Evolutionary conservation across 2,797 vertebrate genomes (phyloP).

Genomic region (Neosilurus mollespiculum): DNA sequence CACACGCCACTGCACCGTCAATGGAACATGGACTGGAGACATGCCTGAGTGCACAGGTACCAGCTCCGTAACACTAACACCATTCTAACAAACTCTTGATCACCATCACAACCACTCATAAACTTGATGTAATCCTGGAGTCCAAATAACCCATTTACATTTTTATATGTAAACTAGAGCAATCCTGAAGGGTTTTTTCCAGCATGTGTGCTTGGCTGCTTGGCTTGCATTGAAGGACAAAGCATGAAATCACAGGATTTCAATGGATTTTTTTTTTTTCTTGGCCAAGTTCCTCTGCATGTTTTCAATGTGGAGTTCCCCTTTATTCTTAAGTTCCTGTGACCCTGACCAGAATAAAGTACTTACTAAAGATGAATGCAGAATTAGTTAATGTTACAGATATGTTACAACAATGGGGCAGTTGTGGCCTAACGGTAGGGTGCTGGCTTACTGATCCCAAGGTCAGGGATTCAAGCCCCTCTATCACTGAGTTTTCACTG

Average conservation of each 20-base stretch:
- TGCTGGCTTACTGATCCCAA: too few relatives aligned
- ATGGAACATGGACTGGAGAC: conserved; percentile 93
- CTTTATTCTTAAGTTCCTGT: background rate
- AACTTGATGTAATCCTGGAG: background rate
- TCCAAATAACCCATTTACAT: conserved; percentile 6
- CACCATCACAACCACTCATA: background rate
- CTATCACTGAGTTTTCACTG: too few relatives aligned
- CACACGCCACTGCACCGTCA: conserved; percentile 95
- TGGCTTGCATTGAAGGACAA: background rate
- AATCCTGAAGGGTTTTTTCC: background rate
- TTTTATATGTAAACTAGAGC: background rate
- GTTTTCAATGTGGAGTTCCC: background rate
- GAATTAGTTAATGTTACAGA: background rate
- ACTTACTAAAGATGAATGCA: background rate
- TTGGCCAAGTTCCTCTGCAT: background rate
- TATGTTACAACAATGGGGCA: too few relatives aligned
- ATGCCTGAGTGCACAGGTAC: conserved; percentile 92
- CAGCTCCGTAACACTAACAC: background rate
- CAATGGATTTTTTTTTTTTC: background rate
- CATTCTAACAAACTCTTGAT: background rate
- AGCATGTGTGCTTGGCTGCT: background rate
- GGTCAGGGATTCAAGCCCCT: too few relatives aligned
- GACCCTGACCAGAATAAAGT: background rate
- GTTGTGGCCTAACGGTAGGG: too few relatives aligned
- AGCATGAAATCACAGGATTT: background rate